These are phyloP conservation scores for Beaufortia kweichowensis DNA, from an alignment of 2,113 vertebrate genomes.

Conservation along the genomic window DNA sequence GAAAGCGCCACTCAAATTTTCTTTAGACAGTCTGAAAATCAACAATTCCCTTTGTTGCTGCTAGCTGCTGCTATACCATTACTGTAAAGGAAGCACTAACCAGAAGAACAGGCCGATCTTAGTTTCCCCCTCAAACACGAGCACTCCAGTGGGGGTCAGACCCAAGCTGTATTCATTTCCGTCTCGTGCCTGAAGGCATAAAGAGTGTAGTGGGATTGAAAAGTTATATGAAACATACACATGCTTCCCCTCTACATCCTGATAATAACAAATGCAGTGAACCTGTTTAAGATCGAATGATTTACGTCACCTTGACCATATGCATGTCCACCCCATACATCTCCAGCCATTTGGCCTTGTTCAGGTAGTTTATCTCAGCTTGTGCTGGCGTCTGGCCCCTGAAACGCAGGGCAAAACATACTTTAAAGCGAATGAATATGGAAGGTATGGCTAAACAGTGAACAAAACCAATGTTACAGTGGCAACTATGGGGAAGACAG, in stretches of 20 bases:
- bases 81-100: constrained; percentile 66
- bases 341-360: constrained; percentile 99
- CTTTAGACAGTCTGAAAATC: neutral
- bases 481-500: neutral
- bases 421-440: neutral
- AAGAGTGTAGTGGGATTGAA: constrained; percentile 9
- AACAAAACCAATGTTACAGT: neutral
- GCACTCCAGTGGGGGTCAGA: constrained; percentile 94
- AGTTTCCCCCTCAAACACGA: constrained; percentile 96
- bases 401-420: constrained; percentile 39
- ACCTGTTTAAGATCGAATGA: neutral
- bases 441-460: neutral
- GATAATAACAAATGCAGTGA: neutral
- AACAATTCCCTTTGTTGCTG: neutral
- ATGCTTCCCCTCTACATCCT: neutral
- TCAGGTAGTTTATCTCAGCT: constrained; percentile 97
- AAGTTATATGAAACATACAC: neutral
- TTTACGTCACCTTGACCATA: constrained; percentile 87
- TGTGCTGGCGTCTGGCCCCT: constrained; percentile 94
- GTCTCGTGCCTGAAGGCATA: constrained; percentile 84
- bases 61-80: neutral
- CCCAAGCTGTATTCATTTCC: constrained; percentile 98
- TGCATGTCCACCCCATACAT: constrained; percentile 99
- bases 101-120: constrained; percentile 99
- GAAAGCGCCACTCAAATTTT: no score